phyloP scores from a whole-genome alignment of 2,888 invertebrate species.

The Drosophila prolongata region DNA sequence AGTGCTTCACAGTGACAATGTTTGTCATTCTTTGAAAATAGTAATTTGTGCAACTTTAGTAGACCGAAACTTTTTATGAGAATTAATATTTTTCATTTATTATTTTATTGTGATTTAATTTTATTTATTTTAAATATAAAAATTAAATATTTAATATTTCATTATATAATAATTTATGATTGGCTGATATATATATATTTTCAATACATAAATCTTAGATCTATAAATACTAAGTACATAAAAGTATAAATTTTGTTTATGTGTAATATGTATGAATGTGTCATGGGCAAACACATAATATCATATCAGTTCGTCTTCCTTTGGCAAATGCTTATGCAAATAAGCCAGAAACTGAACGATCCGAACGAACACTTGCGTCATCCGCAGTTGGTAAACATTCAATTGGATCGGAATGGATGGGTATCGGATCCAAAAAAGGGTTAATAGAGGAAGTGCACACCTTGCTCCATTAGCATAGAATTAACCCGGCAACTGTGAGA shows the following conservation, averaged over 20 bases:
- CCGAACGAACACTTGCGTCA: slow-evolving; percentile 69
- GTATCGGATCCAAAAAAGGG: slow-evolving; percentile 46
- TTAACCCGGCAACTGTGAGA: slow-evolving; percentile 45
- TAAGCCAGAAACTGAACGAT: slow-evolving; percentile 33
- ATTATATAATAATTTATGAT: too few species aligned
- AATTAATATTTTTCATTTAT: too few species aligned
- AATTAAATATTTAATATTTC: too few species aligned
- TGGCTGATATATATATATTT: too few species aligned
- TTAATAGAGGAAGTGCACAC: slow-evolving; percentile 68
- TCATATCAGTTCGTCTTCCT: slow-evolving; percentile 53
- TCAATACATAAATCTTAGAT: too few species aligned
- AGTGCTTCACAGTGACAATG: slow-evolving; percentile 7
- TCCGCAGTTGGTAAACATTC: slow-evolving; percentile 44
- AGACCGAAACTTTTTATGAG: too few species aligned
- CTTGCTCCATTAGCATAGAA: slow-evolving; percentile 74
- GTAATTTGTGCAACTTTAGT: too few species aligned
- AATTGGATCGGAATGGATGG: slow-evolving; percentile 18
- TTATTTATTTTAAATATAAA: neutral
- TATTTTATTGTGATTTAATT: neutral
- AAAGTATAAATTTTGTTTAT: neutral
- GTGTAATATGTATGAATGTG: slow-evolving; percentile 19
- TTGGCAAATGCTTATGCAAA: slow-evolving; percentile 39
- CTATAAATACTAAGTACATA: too few species aligned
- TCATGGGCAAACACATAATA: slow-evolving; percentile 55
- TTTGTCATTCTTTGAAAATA: too few species aligned